These are phyloP conservation scores for Carollia perspicillata DNA, from an alignment of 2,113 vertebrate genomes.

Conservation along the genomic window DNA sequence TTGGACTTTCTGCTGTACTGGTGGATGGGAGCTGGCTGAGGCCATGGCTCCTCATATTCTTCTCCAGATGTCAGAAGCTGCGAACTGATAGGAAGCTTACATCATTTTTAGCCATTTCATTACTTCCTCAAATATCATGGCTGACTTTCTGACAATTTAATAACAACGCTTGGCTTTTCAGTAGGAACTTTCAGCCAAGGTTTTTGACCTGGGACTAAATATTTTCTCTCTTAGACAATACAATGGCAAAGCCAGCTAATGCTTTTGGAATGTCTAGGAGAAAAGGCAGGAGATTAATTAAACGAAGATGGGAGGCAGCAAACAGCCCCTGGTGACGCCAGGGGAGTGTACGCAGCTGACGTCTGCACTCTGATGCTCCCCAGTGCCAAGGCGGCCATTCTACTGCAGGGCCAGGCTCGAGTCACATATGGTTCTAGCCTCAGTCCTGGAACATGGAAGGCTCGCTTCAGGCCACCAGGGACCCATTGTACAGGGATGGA, in stretches of 20 bases:
- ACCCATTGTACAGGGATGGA: neutral
- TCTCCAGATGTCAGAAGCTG: conserved; percentile 30
- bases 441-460: neutral
- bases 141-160: conserved; percentile 21
- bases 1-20: neutral
- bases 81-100: neutral
- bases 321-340: neutral
- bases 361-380: neutral
- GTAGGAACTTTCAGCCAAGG: neutral
- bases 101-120: conserved; percentile 44
- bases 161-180: conserved; percentile 22
- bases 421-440: neutral
- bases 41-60: neutral
- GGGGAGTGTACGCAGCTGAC: neutral
- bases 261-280: neutral
- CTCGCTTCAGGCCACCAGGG: accelerated
- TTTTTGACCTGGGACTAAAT: conserved; percentile 5
- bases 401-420: neutral
- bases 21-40: neutral
- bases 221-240: conserved; percentile 28
- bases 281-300: neutral
- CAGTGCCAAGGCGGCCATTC: neutral
- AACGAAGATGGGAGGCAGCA: neutral
- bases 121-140: conserved; percentile 32
- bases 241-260: neutral